Conservation (phyloP, 2,888 invertebrate genomes). For the Crossocerus cetratus region DNA sequence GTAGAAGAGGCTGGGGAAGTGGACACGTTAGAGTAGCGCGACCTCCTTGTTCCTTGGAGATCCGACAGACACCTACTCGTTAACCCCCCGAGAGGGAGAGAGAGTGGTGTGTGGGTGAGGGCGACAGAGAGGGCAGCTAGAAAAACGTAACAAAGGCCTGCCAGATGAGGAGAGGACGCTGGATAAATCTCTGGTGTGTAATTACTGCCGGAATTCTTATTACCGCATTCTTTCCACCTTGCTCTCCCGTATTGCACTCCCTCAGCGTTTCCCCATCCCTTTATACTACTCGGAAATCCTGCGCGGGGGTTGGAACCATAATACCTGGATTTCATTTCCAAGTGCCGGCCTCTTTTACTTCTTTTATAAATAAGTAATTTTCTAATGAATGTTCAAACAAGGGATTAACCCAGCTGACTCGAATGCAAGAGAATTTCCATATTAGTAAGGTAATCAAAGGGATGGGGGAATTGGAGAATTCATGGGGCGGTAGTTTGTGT, state of each 20-base stretch:
- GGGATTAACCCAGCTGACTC: no score
- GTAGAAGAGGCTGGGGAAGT: constrained; percentile 13
- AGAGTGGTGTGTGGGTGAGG: no score
- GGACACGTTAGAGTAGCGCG: constrained; percentile 33
- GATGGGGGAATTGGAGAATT: no score
- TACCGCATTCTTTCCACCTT: constrained; percentile 25
- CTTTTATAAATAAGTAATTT: no score
- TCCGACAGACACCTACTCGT: constrained; percentile 56
- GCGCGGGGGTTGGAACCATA: no score
- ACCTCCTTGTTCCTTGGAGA: constrained; percentile 56
- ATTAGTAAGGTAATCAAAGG: no score
- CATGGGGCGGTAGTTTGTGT: no score
- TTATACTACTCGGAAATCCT: background rate
- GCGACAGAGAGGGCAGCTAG: constrained; percentile 6
- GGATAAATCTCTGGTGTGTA: constrained; percentile 64
- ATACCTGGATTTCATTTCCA: no score
- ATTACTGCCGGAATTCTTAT: constrained; percentile 66
- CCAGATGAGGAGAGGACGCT: constrained; percentile 40
- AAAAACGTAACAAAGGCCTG: constrained; percentile 57
- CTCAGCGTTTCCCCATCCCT: background rate
- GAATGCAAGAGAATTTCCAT: no score
- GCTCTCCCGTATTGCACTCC: background rate
- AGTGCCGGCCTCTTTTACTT: no score
- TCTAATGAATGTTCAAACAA: no score
- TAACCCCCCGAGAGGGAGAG: constrained; percentile 46